Conservation (phyloP, 2,797 vertebrate genomes). For the Gila robusta region DNA sequence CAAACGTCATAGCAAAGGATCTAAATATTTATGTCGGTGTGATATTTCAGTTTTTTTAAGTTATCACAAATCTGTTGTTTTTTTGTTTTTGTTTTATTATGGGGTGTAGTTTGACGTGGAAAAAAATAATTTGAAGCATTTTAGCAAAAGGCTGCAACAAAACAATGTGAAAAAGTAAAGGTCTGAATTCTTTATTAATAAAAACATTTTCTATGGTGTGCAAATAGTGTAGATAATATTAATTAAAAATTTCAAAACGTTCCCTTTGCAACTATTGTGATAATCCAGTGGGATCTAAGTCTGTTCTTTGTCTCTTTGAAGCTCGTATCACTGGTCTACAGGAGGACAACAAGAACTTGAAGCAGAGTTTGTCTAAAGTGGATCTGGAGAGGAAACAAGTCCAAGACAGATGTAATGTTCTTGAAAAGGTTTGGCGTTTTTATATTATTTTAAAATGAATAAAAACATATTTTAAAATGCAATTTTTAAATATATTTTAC, state of each 20-base stretch:
- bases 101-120: background rate
- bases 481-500: background rate
- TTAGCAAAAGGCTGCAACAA: too few relatives aligned
- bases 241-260: background rate
- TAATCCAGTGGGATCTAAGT: background rate
- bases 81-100: too few relatives aligned
- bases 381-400: constrained; percentile 92
- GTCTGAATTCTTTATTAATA: background rate
- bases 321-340: constrained; percentile 90
- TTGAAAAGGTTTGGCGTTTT: constrained; percentile 88
- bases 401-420: constrained; percentile 91
- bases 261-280: background rate
- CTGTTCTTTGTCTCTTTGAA: constrained; percentile 62
- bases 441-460: background rate
- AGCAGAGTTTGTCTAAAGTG: constrained; percentile 88
- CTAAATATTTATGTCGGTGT: background rate
- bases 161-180: background rate
- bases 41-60: background rate
- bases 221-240: background rate
- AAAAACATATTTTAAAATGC: background rate
- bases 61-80: background rate
- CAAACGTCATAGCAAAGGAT: background rate
- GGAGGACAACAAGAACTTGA: constrained; percentile 93
- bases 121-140: background rate
- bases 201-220: background rate